Evolutionary conservation across 2,113 vertebrate genomes (phyloP), one percentile per base, ranked within the genome.

Genomic region (Myotis brandtii): DNA sequence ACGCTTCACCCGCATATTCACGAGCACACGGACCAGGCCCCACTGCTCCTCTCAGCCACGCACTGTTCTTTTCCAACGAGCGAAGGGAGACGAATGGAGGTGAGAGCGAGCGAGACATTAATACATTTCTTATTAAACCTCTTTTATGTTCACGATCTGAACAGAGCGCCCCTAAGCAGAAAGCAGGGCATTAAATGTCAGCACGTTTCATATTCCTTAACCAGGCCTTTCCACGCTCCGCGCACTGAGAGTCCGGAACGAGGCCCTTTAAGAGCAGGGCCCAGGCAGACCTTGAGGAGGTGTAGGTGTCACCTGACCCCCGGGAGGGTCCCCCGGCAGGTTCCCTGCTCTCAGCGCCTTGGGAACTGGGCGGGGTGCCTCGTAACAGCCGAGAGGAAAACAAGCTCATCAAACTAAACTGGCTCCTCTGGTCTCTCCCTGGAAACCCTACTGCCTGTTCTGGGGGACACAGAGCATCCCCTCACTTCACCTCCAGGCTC

Each of bases 71-170:
- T 3, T 27, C 18, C 72, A 83, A 91, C 32, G 43, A 94, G 16
- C 50, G 79, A 89, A 94, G 23, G 91, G 70, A 94, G 62, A 93
- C 14, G 66, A 84, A 32, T 84, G 70, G 76, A 76, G 30, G 43
- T 81, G 66, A 73, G 85, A 56, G 20, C 9, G 9, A 89, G 92
- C 40, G 20, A 87, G 79, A 76, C n/a, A 69, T 16, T 5, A 91
- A 82, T 14, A 77, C 27, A 59, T 83, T 97, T 73, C 91, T 6
- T 23, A 91, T 34, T 18, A 73, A 73, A 83, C 16, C 16, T 93
- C 37, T 93, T 86, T 91, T 64, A 46, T 34, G 40, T 30, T 87
- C 20, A 85, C 67, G 72, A 54, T 23, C 75, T 67, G 25, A 86
- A 92, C 0, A 81, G 40, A 95, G 34, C 6, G 17, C 72, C 86